Evolutionary conservation across 64 coral and sea anemone genomes (phyloP).

Genomic region (Pachyseris speciosa): DNA sequence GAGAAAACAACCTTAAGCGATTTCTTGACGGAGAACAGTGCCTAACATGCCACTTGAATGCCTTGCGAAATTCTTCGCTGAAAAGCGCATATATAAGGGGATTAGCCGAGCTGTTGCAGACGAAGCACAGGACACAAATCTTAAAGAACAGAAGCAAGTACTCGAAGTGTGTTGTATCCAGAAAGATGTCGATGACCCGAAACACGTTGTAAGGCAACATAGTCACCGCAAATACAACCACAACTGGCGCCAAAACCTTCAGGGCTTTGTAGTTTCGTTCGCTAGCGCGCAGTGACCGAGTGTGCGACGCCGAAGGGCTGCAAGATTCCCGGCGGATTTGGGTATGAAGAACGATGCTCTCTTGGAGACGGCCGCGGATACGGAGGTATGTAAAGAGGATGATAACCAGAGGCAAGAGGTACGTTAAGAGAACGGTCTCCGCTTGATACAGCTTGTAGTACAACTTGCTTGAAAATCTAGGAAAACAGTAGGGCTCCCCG

Average conservation of each 20-base stretch:
- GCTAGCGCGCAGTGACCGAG: neutral
- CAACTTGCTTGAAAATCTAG: conserved; percentile 56
- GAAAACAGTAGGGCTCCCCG: conserved; percentile 49
- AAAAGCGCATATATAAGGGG: conserved; percentile 89
- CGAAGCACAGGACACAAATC: conserved; percentile 79
- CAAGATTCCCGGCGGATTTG: conserved; percentile 59
- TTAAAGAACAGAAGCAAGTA: conserved; percentile 86
- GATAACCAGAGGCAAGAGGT: conserved; percentile 67
- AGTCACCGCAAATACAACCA: conserved; percentile 74
- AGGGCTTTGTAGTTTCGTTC: conserved; percentile 77
- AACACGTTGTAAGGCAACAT: conserved; percentile 83
- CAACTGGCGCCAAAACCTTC: conserved; percentile 72
- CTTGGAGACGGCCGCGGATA: conserved; percentile 72
- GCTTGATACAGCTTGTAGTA: conserved; percentile 71
- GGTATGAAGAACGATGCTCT: conserved; percentile 75
- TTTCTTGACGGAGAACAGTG: conserved; percentile 28
- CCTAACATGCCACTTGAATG: conserved; percentile 75
- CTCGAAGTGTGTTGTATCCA: conserved; percentile 54
- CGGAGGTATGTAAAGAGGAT: conserved; percentile 77
- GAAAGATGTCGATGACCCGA: conserved; percentile 78
- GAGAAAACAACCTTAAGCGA: neutral
- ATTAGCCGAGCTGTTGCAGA: conserved; percentile 95
- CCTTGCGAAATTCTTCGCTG: conserved; percentile 88
- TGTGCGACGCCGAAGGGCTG: neutral
- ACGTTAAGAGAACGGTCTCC: conserved; percentile 65